Evolutionary conservation across 2,797 vertebrate genomes (phyloP), one percentile per base, ranked within the genome.

Genomic region (Naso thynnoides): DNA sequence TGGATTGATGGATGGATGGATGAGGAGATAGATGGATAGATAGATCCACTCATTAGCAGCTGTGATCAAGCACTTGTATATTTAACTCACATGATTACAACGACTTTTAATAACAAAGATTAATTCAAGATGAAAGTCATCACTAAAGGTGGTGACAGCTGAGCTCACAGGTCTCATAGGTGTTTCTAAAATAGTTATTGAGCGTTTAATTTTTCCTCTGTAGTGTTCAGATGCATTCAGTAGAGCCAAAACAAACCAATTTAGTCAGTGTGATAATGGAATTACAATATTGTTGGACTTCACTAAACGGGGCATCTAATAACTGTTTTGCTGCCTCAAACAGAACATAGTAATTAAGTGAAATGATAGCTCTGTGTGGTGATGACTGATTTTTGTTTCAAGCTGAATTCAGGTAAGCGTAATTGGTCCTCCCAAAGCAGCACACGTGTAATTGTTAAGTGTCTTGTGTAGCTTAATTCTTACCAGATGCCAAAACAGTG

Each of bases 401-500:
- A 42, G 50, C 57, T 61, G 58, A 61, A 63, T 81, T 50, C 78
- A 90, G 81, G 80, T 83, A 71, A 82, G 67, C n/a, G 5, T 82
- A 86, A 89, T 87, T 64, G 78, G 58, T 14, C 33, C 56, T 87
- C 82, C 80, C 86, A 58, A 8, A 60, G 78, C 60, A 75, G 41
- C 48, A 9, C 65, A 57, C 38, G 36, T 77, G 71, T 67, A 77
- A 81, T 69, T 71, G 73, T 73, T 57, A 75, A 78, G 77, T 79
- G 78, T 83, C 54, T 67, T 14, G 27, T 74, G 69, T 48, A 23
- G 83, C 61, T 54, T 57, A 60, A 67, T 61, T 44, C 44, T 50
- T 60, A 67, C 41, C 81, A 89, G 85, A 83, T 84, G 81, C 73
- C 70, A 77, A 73, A 82, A 72, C 74, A 77, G 61, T 52, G 52